Evolutionary conservation across 2,113 vertebrate species (phyloP), one percentile per base, ranked within the genome.

Genomic region (Ranitomeya imitator): DNA sequence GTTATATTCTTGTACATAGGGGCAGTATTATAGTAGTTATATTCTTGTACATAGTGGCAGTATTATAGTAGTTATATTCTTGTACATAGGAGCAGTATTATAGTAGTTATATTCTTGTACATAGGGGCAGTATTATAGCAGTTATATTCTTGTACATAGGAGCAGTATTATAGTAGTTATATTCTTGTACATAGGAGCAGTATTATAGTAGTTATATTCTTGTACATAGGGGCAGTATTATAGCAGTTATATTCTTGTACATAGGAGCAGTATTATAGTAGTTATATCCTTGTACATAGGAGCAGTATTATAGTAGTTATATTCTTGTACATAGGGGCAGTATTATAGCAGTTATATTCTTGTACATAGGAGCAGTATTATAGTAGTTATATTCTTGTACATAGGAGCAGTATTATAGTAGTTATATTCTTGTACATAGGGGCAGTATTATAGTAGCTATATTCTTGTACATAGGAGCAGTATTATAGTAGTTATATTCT

Each of bases 21-120:
- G 6, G 26, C 13, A 73, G 69, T 73, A 73, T 73, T 73, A 73
- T 73, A 73, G 69, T 37, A 73, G 23, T 73, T 73, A 73, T 73
- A 73, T 73, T 73, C 13, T 7, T 73, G 69, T 73, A 73, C 10
- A 73, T 73, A 73, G 69, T 12, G 31, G 26, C 69, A 73, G 69
- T 73, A 73, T 73, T 73, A 73, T 73, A 73, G 69, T 37, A 73
- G 69, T 73, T 73, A 31, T 73, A 73, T 73, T 73, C 69, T 37
- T 73, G 69, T 73, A 73, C n/a, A 73, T 73, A 73, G 23, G 69
- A 16, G 69, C 13, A 73, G 69, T 73, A 73, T 73, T 73, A 73
- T 31, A 73, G 69, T 73, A 73, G 69, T 73, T 73, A 73, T 73
- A 73, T 73, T 73, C 23, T 37, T 31, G 69, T 37, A 16, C n/a